Evolutionary conservation across 2,113 vertebrate species (phyloP), one percentile per base, ranked within the genome.

Genomic region (Grammomys dolichurus): DNA sequence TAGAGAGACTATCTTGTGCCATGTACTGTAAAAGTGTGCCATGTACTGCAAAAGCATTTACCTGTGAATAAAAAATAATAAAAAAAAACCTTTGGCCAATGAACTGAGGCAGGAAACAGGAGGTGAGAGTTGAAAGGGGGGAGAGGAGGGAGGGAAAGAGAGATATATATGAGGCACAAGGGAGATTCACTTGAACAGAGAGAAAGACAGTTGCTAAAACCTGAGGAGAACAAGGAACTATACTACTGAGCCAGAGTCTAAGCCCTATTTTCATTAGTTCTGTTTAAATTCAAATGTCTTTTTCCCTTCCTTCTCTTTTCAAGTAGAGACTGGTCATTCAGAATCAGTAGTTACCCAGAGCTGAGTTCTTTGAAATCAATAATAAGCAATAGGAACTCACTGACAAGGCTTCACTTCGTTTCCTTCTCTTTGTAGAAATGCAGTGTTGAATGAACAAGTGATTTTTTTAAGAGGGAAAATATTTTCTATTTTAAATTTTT

Each of bases 221-320:
- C 60, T 24, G 60, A 63, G 7, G 24, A 63, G 7, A 65, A 65
- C 63, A 65, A 65, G 11, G 46, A 7, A 14, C 20, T 87, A 24
- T 87, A 70, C 33, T 54, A 70, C 33, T 28, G 33, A 72, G 4
- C 67, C 12, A n/a, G 16, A 81, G 17, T 11, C 17, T 17, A 54
- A 81, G 9, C 4, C 54, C 13, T 70, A 92, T 28, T 95, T 92
- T 91, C 56, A 93, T 36, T 58, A 93, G 94, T 72, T 92, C 40
- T 69, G 7, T 43, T 78, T 16, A 96, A 76, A 60, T 81, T 7
- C 5, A 56, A 94, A 0, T 81, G 54, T 40, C 54, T 48, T 73
- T 36, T 72, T 77, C 17, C 33, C 17, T 89, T 28, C 13, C 36
- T 76, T 87, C 14, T 82, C 65, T 93, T 95, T 88, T 73, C 28